Evolutionary conservation across 2,797 vertebrate species (phyloP).

Genomic region (Eulemur rubriventer): DNA sequence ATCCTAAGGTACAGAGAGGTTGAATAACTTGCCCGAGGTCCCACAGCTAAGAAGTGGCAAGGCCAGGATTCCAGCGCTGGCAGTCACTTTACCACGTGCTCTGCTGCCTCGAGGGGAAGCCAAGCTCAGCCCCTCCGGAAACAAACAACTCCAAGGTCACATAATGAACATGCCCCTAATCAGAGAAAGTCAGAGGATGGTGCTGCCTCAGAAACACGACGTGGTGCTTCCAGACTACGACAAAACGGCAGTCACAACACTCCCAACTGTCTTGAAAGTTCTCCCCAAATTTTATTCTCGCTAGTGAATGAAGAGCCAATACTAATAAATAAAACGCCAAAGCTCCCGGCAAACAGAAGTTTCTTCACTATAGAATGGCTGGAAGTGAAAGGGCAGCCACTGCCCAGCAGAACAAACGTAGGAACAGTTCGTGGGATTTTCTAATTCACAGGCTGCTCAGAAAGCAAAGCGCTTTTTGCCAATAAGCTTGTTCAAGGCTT

Average conservation of each 20-base stretch:
- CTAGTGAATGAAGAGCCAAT: neutral
- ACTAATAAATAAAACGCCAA: neutral
- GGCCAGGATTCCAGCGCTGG: neutral
- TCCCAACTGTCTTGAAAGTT: neutral
- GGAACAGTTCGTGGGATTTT: accelerated
- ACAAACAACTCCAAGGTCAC: neutral
- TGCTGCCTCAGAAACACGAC: neutral
- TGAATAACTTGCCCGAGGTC: neutral
- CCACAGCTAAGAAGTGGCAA: neutral
- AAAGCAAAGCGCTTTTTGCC: neutral
- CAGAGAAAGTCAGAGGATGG: neutral
- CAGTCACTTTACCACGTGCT: accelerated
- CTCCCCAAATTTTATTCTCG: neutral
- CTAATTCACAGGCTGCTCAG: neutral
- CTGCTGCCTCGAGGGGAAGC: too few relatives aligned
- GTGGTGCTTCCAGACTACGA: neutral
- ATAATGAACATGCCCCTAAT: too few relatives aligned
- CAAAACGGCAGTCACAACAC: neutral
- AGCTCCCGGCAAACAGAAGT: neutral
- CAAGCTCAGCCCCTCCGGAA: neutral
- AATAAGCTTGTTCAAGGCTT: neutral
- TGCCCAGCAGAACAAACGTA: neutral
- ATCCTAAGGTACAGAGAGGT: neutral
- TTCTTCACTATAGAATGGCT: neutral
- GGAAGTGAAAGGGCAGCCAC: too few relatives aligned